These are phyloP conservation scores for Struthio camelus DNA, from an alignment of 2,113 vertebrate species.

Conservation along the genomic window DNA sequence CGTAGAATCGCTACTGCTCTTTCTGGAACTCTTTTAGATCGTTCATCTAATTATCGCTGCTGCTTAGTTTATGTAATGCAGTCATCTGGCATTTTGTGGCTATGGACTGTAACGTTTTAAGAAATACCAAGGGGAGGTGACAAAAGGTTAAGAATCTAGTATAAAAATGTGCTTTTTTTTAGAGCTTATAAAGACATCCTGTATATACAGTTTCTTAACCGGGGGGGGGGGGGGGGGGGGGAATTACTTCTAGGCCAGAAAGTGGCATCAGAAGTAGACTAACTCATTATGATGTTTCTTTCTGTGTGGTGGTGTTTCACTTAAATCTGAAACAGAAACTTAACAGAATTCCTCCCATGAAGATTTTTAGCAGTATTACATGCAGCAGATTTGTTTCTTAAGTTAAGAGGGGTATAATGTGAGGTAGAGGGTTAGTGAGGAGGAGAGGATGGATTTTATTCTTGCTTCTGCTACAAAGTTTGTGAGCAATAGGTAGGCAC, in stretches of 20 bases:
- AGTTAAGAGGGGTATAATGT: neutral
- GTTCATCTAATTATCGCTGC: too few species aligned
- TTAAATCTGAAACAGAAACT: neutral
- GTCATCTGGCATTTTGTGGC: neutral
- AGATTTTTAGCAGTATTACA: neutral
- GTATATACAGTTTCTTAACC: neutral
- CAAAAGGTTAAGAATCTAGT: neutral
- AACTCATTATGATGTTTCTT: neutral
- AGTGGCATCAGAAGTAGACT: neutral
- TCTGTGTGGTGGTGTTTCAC: neutral
- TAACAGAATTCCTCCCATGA: neutral
- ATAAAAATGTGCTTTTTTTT: neutral
- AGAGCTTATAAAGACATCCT: neutral
- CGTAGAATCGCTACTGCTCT: neutral
- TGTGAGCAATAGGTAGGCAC: accelerated
- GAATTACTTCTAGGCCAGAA: neutral
- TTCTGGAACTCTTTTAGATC: neutral
- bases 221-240: too few species aligned
- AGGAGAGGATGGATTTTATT: neutral
- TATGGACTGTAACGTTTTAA: neutral
- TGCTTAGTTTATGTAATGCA: neutral
- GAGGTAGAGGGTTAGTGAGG: neutral
- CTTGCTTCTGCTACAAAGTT: neutral
- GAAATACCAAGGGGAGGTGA: neutral
- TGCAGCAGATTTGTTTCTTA: neutral